These are phyloP conservation scores for Agapornis canus DNA, from an alignment of 2,797 vertebrate species.

Conservation along the genomic window DNA sequence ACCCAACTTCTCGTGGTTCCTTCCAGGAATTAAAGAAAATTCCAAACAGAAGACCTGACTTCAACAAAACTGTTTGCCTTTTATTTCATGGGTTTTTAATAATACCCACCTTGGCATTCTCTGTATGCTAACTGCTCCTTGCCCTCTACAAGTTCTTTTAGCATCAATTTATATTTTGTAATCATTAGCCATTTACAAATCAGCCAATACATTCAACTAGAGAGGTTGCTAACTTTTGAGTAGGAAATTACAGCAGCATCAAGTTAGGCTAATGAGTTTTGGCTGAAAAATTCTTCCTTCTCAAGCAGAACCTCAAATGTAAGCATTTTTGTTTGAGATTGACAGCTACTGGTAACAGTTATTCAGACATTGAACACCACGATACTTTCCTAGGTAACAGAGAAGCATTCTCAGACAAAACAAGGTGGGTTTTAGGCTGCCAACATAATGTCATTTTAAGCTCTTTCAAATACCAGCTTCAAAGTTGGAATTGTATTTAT, in stretches of 20 bases:
- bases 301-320: background rate
- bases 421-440: background rate
- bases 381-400: background rate
- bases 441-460: background rate
- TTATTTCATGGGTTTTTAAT: background rate
- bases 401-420: background rate
- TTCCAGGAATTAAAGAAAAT: background rate
- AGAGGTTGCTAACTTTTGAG: background rate
- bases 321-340: background rate
- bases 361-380: background rate
- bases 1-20: background rate
- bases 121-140: background rate
- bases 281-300: background rate
- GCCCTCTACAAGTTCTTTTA: background rate
- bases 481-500: background rate
- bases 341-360: background rate
- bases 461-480: background rate
- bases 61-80: slow-evolving; percentile 19
- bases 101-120: background rate
- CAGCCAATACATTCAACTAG: slow-evolving; percentile 16
- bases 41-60: background rate
- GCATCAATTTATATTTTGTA: background rate
- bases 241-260: slow-evolving; percentile 17
- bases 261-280: background rate
- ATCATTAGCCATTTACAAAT: slow-evolving; percentile 7